A percentile compares a stretch with the other conserved stretches of the same genome.
Evolutionary conservation across 2,888 invertebrate species (phyloP).

Genomic region (Maniola hyperantus): DNA sequence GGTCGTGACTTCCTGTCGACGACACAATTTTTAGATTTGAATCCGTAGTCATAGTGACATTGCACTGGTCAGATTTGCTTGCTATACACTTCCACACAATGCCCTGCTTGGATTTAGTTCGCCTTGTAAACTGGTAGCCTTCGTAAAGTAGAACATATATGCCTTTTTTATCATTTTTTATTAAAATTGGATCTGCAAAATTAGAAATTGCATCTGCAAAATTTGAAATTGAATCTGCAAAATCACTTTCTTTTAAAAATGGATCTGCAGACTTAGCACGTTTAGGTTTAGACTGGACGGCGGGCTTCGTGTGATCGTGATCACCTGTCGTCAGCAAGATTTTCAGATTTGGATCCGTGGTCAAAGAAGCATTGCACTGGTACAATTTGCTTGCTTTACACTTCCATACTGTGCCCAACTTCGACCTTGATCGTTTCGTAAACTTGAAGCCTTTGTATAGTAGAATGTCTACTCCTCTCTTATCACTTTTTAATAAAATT

Average conservation of each 20-base stretch:
- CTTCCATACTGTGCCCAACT: slow-evolving; percentile 71
- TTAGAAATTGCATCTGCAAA: neutral
- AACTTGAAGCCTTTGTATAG: slow-evolving; percentile 61
- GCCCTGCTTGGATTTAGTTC: slow-evolving; percentile 69
- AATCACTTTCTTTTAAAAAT: neutral
- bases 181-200: slow-evolving; percentile 16
- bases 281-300: slow-evolving; percentile 56
- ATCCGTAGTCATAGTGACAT: slow-evolving; percentile 62
- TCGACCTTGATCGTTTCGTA: slow-evolving; percentile 62
- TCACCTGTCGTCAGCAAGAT: slow-evolving; percentile 55
- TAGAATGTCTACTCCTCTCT: slow-evolving; percentile 50
- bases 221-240: neutral
- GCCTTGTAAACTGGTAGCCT: slow-evolving; percentile 56
- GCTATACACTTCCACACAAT: slow-evolving; percentile 69
- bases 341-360: slow-evolving; percentile 64
- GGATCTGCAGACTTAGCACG: slow-evolving; percentile 65
- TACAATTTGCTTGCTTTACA: slow-evolving; percentile 63
- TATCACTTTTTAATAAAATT: slow-evolving; percentile 7
- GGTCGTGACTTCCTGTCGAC: slow-evolving; percentile 56
- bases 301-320: slow-evolving; percentile 58
- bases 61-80: slow-evolving; percentile 62
- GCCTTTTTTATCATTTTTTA: slow-evolving; percentile 37
- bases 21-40: slow-evolving; percentile 61
- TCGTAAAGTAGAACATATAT: slow-evolving; percentile 61
- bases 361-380: slow-evolving; percentile 59